phyloP scores from a whole-genome alignment of 2,113 vertebrate genomes.

The Hylia prasina region DNA sequence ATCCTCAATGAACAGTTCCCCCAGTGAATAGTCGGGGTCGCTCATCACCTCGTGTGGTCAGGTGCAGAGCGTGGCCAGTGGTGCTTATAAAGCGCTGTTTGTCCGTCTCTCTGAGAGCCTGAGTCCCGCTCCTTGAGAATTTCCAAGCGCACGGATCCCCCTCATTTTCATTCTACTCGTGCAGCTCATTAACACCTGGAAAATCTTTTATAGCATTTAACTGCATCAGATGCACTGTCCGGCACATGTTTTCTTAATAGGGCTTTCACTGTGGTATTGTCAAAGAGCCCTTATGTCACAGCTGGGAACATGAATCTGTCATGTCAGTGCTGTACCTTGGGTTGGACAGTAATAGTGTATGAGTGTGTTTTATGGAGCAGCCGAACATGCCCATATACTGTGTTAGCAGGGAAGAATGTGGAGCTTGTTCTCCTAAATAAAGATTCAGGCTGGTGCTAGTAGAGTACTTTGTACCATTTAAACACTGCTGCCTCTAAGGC shows the following conservation, averaged over 20 bases:
- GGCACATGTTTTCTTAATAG: constrained; percentile 61
- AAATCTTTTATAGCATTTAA: constrained; percentile 59
- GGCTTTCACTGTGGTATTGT: constrained; percentile 54
- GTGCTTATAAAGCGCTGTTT: constrained; percentile 46
- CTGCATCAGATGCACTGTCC: constrained; percentile 48
- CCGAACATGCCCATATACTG: constrained; percentile 7
- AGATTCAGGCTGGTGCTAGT: constrained; percentile 40
- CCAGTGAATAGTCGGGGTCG: not conserved
- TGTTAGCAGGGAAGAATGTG: constrained; percentile 41
- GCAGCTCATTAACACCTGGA: constrained; percentile 65
- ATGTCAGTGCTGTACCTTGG: constrained; percentile 51
- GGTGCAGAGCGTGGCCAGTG: constrained; percentile 11
- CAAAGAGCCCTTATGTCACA: constrained; percentile 63
- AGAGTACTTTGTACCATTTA: constrained; percentile 55
- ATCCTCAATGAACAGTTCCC: constrained; percentile 15
- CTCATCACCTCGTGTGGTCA: not conserved
- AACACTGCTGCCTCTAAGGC: constrained; percentile 52
- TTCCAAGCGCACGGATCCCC: not conserved
- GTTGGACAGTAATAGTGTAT: not conserved
- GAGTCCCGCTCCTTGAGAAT: constrained; percentile 42
- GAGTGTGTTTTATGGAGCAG: constrained; percentile 46
- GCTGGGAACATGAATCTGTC: constrained; percentile 67
- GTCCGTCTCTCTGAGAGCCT: constrained; percentile 47
- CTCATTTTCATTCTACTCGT: constrained; percentile 36
- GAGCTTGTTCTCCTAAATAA: constrained; percentile 58